Percentiles rank a stretch among this genome's conserved stretches.
These are phyloP conservation scores for Orchesella cincta DNA, from an alignment of 1,140 invertebrate genomes.

Conservation along the genomic window DNA sequence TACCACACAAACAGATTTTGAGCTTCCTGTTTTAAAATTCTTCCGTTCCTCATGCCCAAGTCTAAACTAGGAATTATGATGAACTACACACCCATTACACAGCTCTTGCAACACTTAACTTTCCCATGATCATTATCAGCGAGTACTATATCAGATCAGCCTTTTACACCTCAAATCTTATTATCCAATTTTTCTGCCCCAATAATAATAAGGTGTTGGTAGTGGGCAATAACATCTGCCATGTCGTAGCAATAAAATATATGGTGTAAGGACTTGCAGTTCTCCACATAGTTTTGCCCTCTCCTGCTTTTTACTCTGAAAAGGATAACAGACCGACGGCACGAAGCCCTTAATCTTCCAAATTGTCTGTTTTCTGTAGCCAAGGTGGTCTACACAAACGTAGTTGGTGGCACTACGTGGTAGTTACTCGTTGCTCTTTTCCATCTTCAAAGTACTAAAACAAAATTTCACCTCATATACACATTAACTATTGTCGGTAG, in stretches of 20 bases:
- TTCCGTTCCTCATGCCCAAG: not conserved
- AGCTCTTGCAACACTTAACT: too few species aligned
- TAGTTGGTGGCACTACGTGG: conserved; percentile 16
- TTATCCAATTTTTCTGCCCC: conserved; percentile 19
- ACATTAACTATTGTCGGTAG: too few species aligned
- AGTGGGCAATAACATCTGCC: conserved; percentile 22
- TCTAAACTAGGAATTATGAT: not conserved
- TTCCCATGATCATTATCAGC: conserved; percentile 21
- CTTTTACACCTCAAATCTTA: conserved; percentile 19
- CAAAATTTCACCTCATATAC: not conserved
- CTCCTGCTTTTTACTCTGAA: not conserved
- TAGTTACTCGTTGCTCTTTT: not conserved
- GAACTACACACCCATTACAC: too few species aligned
- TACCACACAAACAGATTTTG: not conserved
- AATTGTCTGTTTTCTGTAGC: conserved; percentile 18
- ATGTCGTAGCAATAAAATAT: not conserved
- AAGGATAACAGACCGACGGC: not conserved
- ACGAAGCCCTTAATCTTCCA: conserved; percentile 21
- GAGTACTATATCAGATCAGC: conserved; percentile 24
- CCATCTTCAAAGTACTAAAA: not conserved
- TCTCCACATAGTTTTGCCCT: not conserved
- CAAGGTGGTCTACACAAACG: conserved; percentile 12
- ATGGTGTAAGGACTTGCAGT: not conserved
- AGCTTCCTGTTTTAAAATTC: conserved; percentile 19
- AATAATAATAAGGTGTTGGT: conserved; percentile 4